Evolutionary conservation across 2,888 invertebrate genomes (phyloP), one percentile per base, ranked within the genome.

Genomic region (Seira musarum): DNA sequence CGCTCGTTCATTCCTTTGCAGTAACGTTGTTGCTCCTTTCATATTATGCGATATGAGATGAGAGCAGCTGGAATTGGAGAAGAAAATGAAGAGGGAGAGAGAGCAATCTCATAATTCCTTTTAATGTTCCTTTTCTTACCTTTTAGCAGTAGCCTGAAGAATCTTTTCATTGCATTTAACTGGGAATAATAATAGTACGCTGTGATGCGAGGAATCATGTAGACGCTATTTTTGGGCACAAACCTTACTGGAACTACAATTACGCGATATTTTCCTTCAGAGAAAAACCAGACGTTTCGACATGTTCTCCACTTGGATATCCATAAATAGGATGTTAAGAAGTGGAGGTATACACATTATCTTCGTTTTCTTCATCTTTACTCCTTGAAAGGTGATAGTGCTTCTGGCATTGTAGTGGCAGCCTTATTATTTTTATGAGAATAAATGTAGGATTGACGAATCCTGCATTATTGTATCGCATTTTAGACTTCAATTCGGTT

Each of bases 341-440:
- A 46, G 40, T 2, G 25, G 25, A 60, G 24, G 57, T 69, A 25
- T 69, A 30, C 69, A 60, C 60, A 19, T 35, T 69, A 22, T 67
- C 67, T 60, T 21, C 10, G 60, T 21, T 60, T 21, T 21, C 60
- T 65, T 71, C 24, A 63, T 69, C 22, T 69, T 60, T 57, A 25
- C 46, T 77, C 65, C 71, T 77, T 77, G 71, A 77, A 74, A 79
- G 78, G 78, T 67, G 72, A 72, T 72, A 40, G 64, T 60, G 76
- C 78, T 79, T 15, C 72, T 63, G 68, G 78, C 72, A 60, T 21
- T 40, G 6, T 46, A 49, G 3, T n/a, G 17, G 49, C 15, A 60
- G 60, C 21, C 60, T 60, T 60, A 60, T 60, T 60, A 60, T 60
- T 60, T 60, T 60, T 60, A 60, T 60, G 60, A n/a, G 60, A 60